phyloP scores from a whole-genome alignment of 1,140 invertebrate genomes.

The Wasmannia auropunctata region DNA sequence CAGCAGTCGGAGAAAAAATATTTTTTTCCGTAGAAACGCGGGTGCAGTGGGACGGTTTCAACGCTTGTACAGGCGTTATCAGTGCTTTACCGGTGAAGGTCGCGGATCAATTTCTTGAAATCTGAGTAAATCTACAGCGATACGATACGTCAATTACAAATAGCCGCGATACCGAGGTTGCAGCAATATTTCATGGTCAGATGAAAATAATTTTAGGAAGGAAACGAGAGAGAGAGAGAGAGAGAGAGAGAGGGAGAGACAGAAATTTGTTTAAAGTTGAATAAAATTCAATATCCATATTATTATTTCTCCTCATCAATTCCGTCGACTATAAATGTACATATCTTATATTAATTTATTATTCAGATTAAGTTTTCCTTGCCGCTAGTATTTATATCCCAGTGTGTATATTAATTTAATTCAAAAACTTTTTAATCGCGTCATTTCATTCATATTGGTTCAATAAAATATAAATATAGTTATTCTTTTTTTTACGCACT shows the following conservation, averaged over 20 bases:
- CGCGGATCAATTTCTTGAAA: constrained; percentile 58
- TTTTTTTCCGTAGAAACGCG: constrained; percentile 55
- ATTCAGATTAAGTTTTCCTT: constrained; percentile 10
- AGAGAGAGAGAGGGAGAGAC: neutral
- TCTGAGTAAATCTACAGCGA: constrained; percentile 27
- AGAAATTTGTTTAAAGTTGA: neutral
- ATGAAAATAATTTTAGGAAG: constrained; percentile 10
- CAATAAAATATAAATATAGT: neutral
- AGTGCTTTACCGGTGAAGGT: constrained; percentile 49
- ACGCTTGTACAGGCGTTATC: constrained; percentile 52
- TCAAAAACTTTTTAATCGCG: neutral
- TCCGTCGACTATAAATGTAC: neutral
- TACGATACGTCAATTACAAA: constrained; percentile 41
- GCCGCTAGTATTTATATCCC: neutral
- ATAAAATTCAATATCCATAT: constrained; percentile 27
- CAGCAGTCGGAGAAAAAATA: constrained; percentile 57
- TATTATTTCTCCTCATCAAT: constrained; percentile 19
- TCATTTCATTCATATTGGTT: neutral
- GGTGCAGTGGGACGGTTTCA: constrained; percentile 45
- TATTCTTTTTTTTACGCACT: neutral
- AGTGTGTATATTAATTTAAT: neutral
- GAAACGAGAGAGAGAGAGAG: neutral
- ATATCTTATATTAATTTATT: constrained; percentile 20
- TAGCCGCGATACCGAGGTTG: neutral
- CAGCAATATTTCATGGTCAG: constrained; percentile 19